phyloP scores from a whole-genome alignment of 2,113 vertebrate genomes.

The Perccottus glenii region DNA sequence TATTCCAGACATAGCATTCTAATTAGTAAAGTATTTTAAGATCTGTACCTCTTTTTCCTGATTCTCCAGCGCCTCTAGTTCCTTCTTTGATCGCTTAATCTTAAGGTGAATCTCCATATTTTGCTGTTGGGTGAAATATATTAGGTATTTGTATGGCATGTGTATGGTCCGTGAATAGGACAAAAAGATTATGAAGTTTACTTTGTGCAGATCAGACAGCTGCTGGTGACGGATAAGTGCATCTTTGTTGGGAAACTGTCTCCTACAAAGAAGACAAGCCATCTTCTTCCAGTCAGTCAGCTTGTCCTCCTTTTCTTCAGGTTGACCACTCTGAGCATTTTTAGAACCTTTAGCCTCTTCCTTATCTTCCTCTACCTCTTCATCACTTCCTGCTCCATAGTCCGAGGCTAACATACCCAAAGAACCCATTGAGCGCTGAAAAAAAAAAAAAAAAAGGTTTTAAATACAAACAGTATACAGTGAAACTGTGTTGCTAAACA shows the following conservation, averaged over 20 bases:
- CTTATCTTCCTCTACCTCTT: slow-evolving; percentile 93
- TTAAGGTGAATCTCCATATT: slow-evolving; percentile 97
- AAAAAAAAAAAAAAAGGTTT: slow-evolving; percentile 2
- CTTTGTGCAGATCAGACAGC: slow-evolving; percentile 97
- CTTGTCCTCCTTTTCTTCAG: slow-evolving; percentile 85
- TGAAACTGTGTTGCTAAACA: not conserved
- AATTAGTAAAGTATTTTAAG: not conserved
- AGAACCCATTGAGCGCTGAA: slow-evolving; percentile 91
- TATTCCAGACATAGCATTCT: not conserved
- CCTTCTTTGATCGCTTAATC: slow-evolving; percentile 93
- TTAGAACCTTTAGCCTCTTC: slow-evolving; percentile 75
- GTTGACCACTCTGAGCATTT: slow-evolving; percentile 70
- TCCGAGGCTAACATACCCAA: slow-evolving; percentile 92
- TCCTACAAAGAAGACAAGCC: slow-evolving; percentile 94
- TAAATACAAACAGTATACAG: too few relatives aligned
- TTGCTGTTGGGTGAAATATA: slow-evolving; percentile 82
- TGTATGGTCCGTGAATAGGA: not conserved
- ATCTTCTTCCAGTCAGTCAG: slow-evolving; percentile 98
- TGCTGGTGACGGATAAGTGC: slow-evolving; percentile 94
- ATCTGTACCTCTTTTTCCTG: slow-evolving; percentile 83
- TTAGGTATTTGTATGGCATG: not conserved
- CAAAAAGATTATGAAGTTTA: slow-evolving; percentile 46
- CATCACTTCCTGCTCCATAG: slow-evolving; percentile 94
- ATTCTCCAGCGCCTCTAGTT: slow-evolving; percentile 92
- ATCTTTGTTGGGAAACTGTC: slow-evolving; percentile 96